phyloP scores from a whole-genome alignment of 2,113 vertebrate genomes.

The Plecotus auritus region DNA sequence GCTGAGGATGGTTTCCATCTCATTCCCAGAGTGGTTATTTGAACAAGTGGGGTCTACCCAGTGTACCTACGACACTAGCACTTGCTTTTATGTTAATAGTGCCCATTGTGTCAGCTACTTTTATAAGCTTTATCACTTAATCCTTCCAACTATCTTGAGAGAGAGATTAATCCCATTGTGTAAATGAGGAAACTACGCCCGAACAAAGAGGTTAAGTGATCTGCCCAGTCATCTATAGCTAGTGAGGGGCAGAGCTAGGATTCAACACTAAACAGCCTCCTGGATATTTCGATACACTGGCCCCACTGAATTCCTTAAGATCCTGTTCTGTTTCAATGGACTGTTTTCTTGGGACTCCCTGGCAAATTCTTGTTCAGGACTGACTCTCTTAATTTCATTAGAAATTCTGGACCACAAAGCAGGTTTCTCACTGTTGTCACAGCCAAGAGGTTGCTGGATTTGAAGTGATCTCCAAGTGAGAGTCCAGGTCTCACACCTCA shows the following conservation, averaged over 20 bases:
- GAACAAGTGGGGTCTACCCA: neutral
- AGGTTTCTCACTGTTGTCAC: neutral
- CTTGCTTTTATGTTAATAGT: neutral
- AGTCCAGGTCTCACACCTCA: neutral
- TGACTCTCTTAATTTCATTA: neutral
- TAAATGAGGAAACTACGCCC: neutral
- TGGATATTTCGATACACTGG: neutral
- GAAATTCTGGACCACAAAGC: neutral
- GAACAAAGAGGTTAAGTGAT: neutral
- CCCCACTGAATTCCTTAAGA: neutral
- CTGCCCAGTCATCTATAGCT: neutral
- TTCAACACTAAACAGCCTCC: neutral
- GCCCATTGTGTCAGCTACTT: neutral
- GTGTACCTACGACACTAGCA: neutral
- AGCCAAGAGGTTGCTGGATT: neutral
- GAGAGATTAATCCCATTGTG: neutral
- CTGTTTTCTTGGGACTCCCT: neutral
- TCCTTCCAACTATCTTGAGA: slow-evolving; percentile 21
- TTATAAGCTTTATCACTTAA: neutral
- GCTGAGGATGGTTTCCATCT: neutral
- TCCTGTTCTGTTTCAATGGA: neutral
- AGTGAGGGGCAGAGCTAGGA: neutral
- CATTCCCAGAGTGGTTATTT: neutral
- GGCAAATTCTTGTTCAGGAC: neutral
- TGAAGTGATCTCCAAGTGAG: neutral